Evolutionary conservation across 2,888 invertebrate species (phyloP).

Genomic region (Pollenia amentaria): DNA sequence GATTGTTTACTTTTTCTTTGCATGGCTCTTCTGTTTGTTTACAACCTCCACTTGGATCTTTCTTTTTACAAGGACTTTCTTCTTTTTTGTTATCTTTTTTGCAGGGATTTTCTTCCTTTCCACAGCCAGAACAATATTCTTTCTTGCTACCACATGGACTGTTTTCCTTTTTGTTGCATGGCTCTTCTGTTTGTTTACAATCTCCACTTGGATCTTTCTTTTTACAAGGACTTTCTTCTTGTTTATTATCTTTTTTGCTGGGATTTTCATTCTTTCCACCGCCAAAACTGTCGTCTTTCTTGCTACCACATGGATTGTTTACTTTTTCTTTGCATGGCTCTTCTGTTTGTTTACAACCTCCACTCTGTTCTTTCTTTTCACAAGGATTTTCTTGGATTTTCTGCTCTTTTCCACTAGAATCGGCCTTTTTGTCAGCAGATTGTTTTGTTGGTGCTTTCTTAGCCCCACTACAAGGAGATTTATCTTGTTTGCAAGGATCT

Average conservation of each 20-base stretch:
- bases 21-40: slow-evolving; percentile 23
- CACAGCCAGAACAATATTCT: slow-evolving; percentile 12
- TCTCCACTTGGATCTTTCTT: slow-evolving; percentile 14
- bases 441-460: background rate
- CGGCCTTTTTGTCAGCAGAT: background rate
- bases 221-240: background rate
- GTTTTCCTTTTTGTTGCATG: too few relatives aligned
- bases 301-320: slow-evolving; percentile 38
- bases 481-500: slow-evolving; percentile 50
- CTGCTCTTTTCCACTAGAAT: too few relatives aligned
- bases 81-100: background rate
- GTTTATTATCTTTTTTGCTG: slow-evolving; percentile 26
- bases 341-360: background rate
- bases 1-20: slow-evolving; percentile 34
- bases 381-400: background rate
- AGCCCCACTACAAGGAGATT: background rate
- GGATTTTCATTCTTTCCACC: slow-evolving; percentile 31
- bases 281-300: slow-evolving; percentile 44
- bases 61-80: background rate
- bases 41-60: background rate
- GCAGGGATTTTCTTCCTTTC: too few relatives aligned
- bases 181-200: slow-evolving; percentile 34
- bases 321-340: background rate
- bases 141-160: slow-evolving; percentile 39
- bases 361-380: background rate